Percentiles rank a stretch among this genome's conserved stretches.
Evolutionary conservation across 2,888 invertebrate genomes (phyloP).

Genomic region (Scelioninae gen. 1): DNA sequence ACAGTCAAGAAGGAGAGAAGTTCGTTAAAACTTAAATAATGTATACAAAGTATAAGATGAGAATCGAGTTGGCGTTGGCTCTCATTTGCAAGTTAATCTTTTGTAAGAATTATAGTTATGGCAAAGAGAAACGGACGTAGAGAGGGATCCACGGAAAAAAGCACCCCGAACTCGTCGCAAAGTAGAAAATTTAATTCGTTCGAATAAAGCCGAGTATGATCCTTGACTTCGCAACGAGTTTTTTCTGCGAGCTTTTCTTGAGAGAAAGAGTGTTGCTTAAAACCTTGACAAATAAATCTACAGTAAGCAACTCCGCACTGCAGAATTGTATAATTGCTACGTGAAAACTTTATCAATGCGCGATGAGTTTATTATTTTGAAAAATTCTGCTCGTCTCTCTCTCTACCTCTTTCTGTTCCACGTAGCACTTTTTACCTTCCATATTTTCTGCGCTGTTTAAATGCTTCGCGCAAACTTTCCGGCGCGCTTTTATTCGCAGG

Average conservation of each 20-base stretch:
- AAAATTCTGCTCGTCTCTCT: constrained; percentile 9
- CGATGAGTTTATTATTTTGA: constrained; percentile 51
- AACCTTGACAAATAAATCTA: constrained; percentile 65
- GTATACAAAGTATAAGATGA: constrained; percentile 64
- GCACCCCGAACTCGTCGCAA: constrained; percentile 55
- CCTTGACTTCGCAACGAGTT: constrained; percentile 64
- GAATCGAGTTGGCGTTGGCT: constrained; percentile 58
- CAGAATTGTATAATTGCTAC: constrained; percentile 55
- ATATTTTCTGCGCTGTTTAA: constrained; percentile 38
- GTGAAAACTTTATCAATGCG: constrained; percentile 61
- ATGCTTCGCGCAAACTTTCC: constrained; percentile 42
- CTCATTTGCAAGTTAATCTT: constrained; percentile 67
- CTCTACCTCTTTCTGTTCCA: neutral
- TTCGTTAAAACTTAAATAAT: constrained; percentile 64
- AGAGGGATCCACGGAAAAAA: constrained; percentile 9
- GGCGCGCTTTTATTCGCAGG: constrained; percentile 40
- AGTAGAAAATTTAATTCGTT: constrained; percentile 65
- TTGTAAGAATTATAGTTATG: constrained; percentile 54
- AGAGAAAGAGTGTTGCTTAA: constrained; percentile 46
- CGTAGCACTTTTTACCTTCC: constrained; percentile 19
- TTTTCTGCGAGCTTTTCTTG: constrained; percentile 57
- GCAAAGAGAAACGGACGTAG: constrained; percentile 34
- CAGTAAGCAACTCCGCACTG: constrained; percentile 34
- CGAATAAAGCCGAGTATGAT: constrained; percentile 59
- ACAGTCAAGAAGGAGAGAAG: constrained; percentile 44